Evolutionary conservation across 1,140 invertebrate genomes (phyloP).

Genomic region (Latrodectus geometricus): DNA sequence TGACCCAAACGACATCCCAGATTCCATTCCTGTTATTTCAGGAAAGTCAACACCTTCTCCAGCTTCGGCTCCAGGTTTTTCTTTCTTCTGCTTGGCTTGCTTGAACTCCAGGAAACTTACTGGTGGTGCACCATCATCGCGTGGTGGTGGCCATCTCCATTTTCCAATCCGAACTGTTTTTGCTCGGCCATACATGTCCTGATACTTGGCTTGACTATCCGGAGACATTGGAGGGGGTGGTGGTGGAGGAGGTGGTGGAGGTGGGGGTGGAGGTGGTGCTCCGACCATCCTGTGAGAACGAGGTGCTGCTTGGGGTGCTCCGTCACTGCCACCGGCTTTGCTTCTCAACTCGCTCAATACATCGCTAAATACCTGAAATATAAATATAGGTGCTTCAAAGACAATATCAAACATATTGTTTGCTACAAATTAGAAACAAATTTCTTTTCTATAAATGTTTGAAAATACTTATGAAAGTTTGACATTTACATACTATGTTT

Average conservation of each 20-base stretch:
- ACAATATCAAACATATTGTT: neutral
- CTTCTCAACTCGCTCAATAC: slow-evolving; percentile 72
- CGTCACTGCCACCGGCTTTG: slow-evolving; percentile 64
- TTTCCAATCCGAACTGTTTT: slow-evolving; percentile 96
- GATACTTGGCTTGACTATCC: slow-evolving; percentile 69
- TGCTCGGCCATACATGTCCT: slow-evolving; percentile 88
- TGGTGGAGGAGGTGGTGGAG: slow-evolving; percentile 71
- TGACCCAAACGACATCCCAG: neutral
- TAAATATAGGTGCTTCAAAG: neutral
- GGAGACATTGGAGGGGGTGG: slow-evolving; percentile 87
- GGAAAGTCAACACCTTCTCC: slow-evolving; percentile 25
- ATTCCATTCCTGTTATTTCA: slow-evolving; percentile 31
- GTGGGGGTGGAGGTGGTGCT: slow-evolving; percentile 61
- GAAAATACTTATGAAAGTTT: too few relatives aligned
- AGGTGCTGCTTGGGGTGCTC: slow-evolving; percentile 63
- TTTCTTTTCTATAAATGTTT: too few relatives aligned
- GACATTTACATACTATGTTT: too few relatives aligned
- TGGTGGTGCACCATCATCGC: slow-evolving; percentile 75
- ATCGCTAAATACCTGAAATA: slow-evolving; percentile 59
- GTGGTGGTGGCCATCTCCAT: slow-evolving; percentile 95
- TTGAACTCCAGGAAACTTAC: slow-evolving; percentile 89
- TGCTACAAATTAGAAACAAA: neutral
- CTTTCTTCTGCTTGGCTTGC: slow-evolving; percentile 72
- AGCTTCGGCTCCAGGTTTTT: neutral
- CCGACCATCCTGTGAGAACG: slow-evolving; percentile 62